Evolutionary conservation across 1,140 invertebrate genomes (phyloP), one percentile per base, ranked within the genome.

Genomic region (Halotydeus destructor): DNA sequence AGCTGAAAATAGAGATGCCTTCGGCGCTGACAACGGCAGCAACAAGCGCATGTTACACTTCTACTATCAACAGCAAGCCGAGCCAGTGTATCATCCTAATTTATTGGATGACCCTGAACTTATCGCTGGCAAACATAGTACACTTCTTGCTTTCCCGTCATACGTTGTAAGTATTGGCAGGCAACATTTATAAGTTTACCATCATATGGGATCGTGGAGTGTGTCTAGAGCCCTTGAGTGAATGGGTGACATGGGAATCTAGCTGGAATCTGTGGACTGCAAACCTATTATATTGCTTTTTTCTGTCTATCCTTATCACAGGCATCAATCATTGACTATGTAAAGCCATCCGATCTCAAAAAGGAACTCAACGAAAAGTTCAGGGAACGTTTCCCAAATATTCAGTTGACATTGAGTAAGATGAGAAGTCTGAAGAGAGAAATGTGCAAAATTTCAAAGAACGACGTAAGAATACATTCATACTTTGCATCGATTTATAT

Each of bases 291-390:
- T n/a, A n/a, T n/a, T 11, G 4, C n/a, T 16, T 19, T 21, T 37
- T 31, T 34, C 23, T 14, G 14, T 31, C 12, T 38, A 22, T 27
- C 6, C 25, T 27, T 18, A 40, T 31, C 41, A 9, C 25, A 53
- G 52, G 49, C 81, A 9, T 94, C 88, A 2, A 80, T 94, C 16
- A 94, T 94, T 51, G 85, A 94, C 60, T 94, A 96, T 59, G 85
- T 91, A 1, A 76, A 83, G 53, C 85, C 88, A 21, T 79, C 82
- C n/a, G 86, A 93, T 61, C 62, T 97, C 40, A 96, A 96, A 57
- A 91, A 88, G 60, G 89, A 96, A 64, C 64, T 96, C 0, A 97
- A 97, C 63, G 88, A 94, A 55, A 93, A 94, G 62, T 97, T 97
- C 56, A 71, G 73, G 52, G 83, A 86, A 54, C 85, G 85, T 55